Evolutionary conservation across 2,113 vertebrate species (phyloP).

Genomic region (Ailurus styani): DNA sequence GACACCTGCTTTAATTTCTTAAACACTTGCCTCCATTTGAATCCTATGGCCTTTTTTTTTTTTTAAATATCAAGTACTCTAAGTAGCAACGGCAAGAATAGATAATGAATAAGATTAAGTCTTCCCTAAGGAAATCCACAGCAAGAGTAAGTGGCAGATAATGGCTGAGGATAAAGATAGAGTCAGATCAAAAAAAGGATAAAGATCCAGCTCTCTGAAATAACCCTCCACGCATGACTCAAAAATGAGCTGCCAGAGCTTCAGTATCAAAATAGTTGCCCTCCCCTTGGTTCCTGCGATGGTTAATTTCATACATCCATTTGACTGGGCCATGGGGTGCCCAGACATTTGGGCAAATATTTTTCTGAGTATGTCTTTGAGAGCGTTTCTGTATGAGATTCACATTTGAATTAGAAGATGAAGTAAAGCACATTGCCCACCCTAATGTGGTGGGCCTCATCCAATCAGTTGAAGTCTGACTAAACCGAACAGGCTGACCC

Average conservation of each 20-base stretch:
- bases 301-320: neutral
- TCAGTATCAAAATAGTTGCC: neutral
- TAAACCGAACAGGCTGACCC: neutral
- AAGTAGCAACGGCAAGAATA: conserved; percentile 42
- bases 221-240: neutral
- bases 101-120: conserved; percentile 46
- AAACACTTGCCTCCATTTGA: neutral
- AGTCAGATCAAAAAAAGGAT: conserved; percentile 18
- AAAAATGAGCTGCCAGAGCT: neutral
- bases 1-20: neutral
- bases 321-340: neutral
- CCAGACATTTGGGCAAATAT: neutral
- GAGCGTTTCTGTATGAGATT: neutral
- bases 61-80: neutral
- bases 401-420: neutral
- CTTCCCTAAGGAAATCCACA: conserved; percentile 49
- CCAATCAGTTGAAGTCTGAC: neutral
- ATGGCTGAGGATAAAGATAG: conserved; percentile 50
- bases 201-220: neutral
- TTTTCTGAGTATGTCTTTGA: neutral
- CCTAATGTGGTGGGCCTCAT: neutral
- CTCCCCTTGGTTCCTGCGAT: neutral
- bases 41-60: neutral
- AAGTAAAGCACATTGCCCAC: neutral
- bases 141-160: conserved; percentile 36